Evolutionary conservation across 30 jellyfish, hydroid and myxozoan species (phyloP), one percentile per base, ranked within the genome.

Genomic region (Turritopsis dohrnii): DNA sequence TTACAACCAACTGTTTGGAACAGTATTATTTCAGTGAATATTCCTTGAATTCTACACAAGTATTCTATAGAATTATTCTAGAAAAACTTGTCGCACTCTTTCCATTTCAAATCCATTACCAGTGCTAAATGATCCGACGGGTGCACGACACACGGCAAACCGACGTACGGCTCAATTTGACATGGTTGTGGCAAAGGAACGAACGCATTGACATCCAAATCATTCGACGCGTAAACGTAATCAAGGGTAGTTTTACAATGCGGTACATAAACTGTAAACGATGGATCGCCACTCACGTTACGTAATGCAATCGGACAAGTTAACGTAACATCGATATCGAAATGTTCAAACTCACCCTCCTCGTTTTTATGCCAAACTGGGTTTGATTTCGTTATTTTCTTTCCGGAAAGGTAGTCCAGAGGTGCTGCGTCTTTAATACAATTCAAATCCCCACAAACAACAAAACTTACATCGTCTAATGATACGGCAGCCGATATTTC

Each of bases 101-200:
- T 69, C 97, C 97, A 91, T 30, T 69, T 79, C 80, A 91, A 53
- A 79, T 94, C 95, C 74, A 96, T 86, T n/a, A 94, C 88, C 19
- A 94, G 53, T 18, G 99, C 95, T 24, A 94, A 41, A 72, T 94
- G 99, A 65, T 94, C 99, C 52, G 99, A 94, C 28, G 96, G 96
- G 17, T 83, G 86, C 1, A 87, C 95, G 20, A 94, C 92, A 21
- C 96, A 94, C 8, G 99, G 99, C 88, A 94, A 72, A 16, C 96
- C 99, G 52, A 79, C 74, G 73, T 84, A 87, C 69, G 82, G 90
- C 66, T 90, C 86, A 41, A 94, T 66, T 21, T 85, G 91, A 22
- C 72, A 80, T 53, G 83, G 88, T n/a, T 72, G 81, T 22, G 96
- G 96, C 7, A 94, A 29, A 1, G 99, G 99, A 9, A 94, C 88